Evolutionary conservation across 2,888 invertebrate species (phyloP), one percentile per base, ranked within the genome.

Genomic region (Drosophila stalkeri): DNA sequence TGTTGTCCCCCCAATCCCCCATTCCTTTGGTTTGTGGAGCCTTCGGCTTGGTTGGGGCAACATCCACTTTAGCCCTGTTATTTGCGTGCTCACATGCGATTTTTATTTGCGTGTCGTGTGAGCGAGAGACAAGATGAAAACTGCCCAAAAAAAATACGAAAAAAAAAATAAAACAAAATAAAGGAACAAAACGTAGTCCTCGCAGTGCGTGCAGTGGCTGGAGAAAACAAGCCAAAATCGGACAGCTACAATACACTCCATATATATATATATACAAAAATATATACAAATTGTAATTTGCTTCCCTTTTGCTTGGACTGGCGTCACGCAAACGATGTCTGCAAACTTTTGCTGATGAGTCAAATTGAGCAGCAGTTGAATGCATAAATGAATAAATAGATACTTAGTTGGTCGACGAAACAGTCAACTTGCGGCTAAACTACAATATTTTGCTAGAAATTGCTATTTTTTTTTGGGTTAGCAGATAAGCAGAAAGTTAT

Each of bases 81-180:
- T 72, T 90, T 74, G 86, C 91, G 85, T 91, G 90, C 80, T 82
- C 81, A 80, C 91, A 90, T 91, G 91, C 89, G 87, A 90, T 85
- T 90, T 81, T 90, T 86, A 87, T 86, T 91, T 91, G 90, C 90
- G 91, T 90, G 90, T 81, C 89, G 69, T 63, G 60, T 49, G 70
- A 57, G 44, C 63, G 55, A 70, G 57, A 83, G 67, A 83, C 68
- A 77, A 76, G 65, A 65, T 66, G 51, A 33, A 61, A 65, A 80
- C 80, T 74, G 75, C 80, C 77, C 63, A 89, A 78, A 90, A 76
- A 71, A 56, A 60, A 44, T n/a, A n/a, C n/a, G n/a, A 43, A 47
- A 47, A 49, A 27, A 5, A 71, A 54, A 60, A 35, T 27, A 27
- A 47, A 49, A 47, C 16, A 9, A 49, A 49, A 31, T 41, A 61